These are phyloP conservation scores for Biston stratarius DNA, from an alignment of 2,888 invertebrate species.

Conservation along the genomic window DNA sequence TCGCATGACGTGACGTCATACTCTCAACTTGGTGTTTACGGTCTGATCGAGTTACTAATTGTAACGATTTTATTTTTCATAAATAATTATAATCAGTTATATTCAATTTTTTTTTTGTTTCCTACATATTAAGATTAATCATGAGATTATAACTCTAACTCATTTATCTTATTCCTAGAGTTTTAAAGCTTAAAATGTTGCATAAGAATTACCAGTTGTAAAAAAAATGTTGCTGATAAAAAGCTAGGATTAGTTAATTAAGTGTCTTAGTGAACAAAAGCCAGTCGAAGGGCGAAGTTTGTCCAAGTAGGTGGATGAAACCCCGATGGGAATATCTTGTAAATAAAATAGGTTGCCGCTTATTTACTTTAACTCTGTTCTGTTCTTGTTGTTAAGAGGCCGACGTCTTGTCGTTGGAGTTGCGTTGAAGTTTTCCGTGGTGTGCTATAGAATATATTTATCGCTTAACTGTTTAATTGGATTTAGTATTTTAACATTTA, in stretches of 20 bases:
- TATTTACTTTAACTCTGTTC: slow-evolving; percentile 33
- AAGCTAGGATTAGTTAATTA: slow-evolving; percentile 46
- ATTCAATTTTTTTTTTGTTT: no score
- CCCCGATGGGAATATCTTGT: slow-evolving; percentile 34
- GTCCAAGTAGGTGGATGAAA: slow-evolving; percentile 24
- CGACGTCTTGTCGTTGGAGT: slow-evolving; percentile 7
- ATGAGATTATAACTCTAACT: no score
- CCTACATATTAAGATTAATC: no score
- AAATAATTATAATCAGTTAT: no score
- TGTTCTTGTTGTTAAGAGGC: slow-evolving; percentile 17
- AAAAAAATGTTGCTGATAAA: slow-evolving; percentile 43
- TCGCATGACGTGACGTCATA: no score
- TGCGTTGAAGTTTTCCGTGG: slow-evolving; percentile 15
- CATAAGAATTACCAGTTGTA: slow-evolving; percentile 20
- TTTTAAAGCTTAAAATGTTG: background rate
- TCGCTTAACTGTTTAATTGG: background rate
- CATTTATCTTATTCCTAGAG: no score
- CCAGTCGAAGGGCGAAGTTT: slow-evolving; percentile 41
- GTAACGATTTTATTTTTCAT: no score
- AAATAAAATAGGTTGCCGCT: slow-evolving; percentile 32
- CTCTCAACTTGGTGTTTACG: no score
- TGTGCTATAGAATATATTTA: background rate
- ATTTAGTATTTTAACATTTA: background rate
- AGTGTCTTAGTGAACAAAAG: slow-evolving; percentile 49
- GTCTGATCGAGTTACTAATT: no score